These are phyloP conservation scores for Taenaris catops DNA, from an alignment of 2,888 invertebrate genomes.

Conservation along the genomic window DNA sequence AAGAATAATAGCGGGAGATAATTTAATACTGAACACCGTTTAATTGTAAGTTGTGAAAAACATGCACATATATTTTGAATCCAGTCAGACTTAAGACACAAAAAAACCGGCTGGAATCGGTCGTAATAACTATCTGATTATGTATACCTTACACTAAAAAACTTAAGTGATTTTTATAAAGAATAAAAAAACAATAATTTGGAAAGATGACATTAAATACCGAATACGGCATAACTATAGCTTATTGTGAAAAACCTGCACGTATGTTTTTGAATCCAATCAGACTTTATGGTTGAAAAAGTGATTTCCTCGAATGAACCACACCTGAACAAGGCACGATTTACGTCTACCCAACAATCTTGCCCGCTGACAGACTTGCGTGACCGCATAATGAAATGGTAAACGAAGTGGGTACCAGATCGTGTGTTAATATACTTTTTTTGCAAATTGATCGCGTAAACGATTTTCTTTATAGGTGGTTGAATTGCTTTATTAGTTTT, in stretches of 20 bases:
- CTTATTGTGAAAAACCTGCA: not conserved
- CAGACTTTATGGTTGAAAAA: slow-evolving; percentile 27
- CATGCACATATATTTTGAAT: slow-evolving; percentile 10
- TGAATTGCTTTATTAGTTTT: slow-evolving; percentile 15
- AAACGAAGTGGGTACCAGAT: slow-evolving; percentile 12
- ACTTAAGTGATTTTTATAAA: not conserved
- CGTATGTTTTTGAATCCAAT: slow-evolving; percentile 8
- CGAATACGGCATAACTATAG: too few relatives aligned
- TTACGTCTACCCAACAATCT: slow-evolving; percentile 40
- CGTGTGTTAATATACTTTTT: slow-evolving; percentile 26
- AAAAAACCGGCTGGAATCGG: too few relatives aligned
- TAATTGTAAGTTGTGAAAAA: not conserved
- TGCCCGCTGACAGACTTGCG: slow-evolving; percentile 41
- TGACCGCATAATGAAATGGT: slow-evolving; percentile 29
- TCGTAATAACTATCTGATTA: too few relatives aligned
- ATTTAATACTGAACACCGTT: too few relatives aligned
- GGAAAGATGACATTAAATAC: too few relatives aligned
- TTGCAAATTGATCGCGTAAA: slow-evolving; percentile 18
- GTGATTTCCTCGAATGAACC: slow-evolving; percentile 44
- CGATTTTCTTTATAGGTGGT: slow-evolving; percentile 14
- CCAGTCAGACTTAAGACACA: slow-evolving; percentile 12
- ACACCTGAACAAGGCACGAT: slow-evolving; percentile 32
- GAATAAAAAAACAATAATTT: too few relatives aligned
- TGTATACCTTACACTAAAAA: slow-evolving; percentile 3
- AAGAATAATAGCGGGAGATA: too few relatives aligned